These are phyloP conservation scores for Zaprionus vittiger DNA, from an alignment of 1,140 invertebrate genomes.

Conservation along the genomic window DNA sequence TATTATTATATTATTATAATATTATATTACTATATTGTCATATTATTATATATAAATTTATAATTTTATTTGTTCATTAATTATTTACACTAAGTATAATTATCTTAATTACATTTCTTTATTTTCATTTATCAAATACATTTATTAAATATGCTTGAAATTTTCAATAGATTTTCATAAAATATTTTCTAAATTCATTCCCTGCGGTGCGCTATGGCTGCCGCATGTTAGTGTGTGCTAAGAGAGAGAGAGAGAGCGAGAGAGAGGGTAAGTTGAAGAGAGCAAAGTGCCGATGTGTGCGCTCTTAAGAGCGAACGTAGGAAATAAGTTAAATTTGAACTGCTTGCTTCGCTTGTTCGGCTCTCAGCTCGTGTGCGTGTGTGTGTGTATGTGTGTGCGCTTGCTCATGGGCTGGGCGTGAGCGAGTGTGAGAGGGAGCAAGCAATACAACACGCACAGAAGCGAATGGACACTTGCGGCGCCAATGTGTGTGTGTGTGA, in stretches of 20 bases:
- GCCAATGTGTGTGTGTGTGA: constrained; percentile 5
- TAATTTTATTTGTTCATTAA: background rate
- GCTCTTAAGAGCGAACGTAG: constrained; percentile 35
- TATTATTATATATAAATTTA: background rate
- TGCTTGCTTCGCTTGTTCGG: constrained; percentile 30
- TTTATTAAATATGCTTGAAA: background rate
- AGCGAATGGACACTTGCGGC: constrained; percentile 69
- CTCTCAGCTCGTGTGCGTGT: constrained; percentile 13
- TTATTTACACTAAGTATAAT: background rate
- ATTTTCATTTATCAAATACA: too few relatives aligned
- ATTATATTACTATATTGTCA: background rate
- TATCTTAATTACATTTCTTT: background rate
- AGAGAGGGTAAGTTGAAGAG: constrained; percentile 20
- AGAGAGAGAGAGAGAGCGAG: background rate
- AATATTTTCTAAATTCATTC: too few relatives aligned
- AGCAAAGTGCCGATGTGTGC: background rate
- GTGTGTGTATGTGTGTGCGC: constrained; percentile 27
- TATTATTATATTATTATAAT: background rate
- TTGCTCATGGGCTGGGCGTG: constrained; percentile 50
- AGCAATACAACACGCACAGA: constrained; percentile 63
- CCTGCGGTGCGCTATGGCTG: constrained; percentile 1
- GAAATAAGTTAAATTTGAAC: constrained; percentile 28
- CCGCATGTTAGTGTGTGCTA: background rate
- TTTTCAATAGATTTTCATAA: too few relatives aligned
- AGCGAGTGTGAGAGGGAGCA: constrained; percentile 58